Conservation (phyloP, 2,113 vertebrate species). For the Corynorhinus townsendii region DNA sequence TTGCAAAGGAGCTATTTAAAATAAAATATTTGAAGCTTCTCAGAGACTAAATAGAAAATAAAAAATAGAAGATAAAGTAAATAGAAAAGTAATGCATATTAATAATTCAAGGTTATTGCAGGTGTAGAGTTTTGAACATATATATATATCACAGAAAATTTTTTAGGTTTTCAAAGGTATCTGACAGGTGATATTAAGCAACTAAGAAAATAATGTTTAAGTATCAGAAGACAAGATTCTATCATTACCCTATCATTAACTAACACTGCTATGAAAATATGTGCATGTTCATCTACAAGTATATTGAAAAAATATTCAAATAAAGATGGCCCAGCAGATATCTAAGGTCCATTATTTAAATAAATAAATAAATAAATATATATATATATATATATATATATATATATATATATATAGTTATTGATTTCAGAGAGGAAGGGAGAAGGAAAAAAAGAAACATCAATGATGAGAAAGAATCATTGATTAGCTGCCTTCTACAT, state of each 20-base stretch:
- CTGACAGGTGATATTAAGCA: background rate
- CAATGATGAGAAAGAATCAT: too few species aligned
- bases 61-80: background rate
- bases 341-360: background rate
- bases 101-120: background rate
- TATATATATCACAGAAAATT: background rate
- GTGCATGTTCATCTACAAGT: background rate
- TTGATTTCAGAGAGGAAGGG: too few species aligned
- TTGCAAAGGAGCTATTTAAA: background rate
- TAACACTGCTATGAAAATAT: background rate
- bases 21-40: background rate
- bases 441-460: too few species aligned
- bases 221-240: background rate
- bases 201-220: background rate
- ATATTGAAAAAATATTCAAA: background rate
- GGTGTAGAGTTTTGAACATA: background rate
- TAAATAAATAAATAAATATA: too few species aligned
- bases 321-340: rapidly evolving
- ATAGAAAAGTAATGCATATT: background rate
- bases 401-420: too few species aligned
- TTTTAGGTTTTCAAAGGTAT: background rate
- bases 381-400: too few species aligned
- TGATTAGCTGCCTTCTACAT: too few species aligned
- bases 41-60: background rate
- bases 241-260: background rate